Percentiles rank a stretch among this genome's conserved stretches.
Evolutionary conservation across 2,113 vertebrate species (phyloP).

Genomic region (Mustela nigripes): DNA sequence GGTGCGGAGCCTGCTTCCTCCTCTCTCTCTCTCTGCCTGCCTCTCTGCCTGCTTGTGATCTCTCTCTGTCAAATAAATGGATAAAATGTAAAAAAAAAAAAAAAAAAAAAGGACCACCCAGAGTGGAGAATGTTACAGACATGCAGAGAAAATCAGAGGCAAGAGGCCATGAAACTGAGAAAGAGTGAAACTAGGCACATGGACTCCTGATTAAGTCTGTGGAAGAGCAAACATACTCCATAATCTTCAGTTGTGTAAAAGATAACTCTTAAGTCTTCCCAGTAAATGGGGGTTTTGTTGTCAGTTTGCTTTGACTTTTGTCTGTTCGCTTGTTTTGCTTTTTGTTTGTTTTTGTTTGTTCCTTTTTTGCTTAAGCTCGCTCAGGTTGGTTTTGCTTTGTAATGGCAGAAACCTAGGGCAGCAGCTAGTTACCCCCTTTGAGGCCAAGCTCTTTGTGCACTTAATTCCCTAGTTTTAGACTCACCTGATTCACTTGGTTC

Average conservation of each 20-base stretch:
- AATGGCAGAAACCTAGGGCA: not conserved
- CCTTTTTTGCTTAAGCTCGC: not conserved
- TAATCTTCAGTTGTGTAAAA: not conserved
- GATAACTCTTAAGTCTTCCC: not conserved
- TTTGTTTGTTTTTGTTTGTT: no score
- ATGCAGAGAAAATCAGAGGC: not conserved
- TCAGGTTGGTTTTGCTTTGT: not conserved
- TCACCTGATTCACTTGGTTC: not conserved
- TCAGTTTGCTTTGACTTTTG: not conserved
- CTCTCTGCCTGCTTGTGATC: no score
- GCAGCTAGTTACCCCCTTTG: no score
- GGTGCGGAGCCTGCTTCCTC: no score
- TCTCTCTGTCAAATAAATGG: no score
- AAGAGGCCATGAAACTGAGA: not conserved
- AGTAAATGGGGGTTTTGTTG: not conserved
- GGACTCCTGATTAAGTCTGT: no score
- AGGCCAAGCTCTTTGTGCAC: not conserved
- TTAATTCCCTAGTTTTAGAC: not conserved
- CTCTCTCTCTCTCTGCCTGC: no score
- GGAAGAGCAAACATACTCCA: not conserved
- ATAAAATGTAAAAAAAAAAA: no score
- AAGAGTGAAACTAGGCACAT: accelerated
- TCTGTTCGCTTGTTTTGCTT: not conserved
- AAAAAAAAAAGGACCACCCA: not conserved
- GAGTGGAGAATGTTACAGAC: not conserved